Evolutionary conservation across 1,140 invertebrate species (phyloP), one percentile per base, ranked within the genome.

Genomic region (Sweltsa coloradensis): DNA sequence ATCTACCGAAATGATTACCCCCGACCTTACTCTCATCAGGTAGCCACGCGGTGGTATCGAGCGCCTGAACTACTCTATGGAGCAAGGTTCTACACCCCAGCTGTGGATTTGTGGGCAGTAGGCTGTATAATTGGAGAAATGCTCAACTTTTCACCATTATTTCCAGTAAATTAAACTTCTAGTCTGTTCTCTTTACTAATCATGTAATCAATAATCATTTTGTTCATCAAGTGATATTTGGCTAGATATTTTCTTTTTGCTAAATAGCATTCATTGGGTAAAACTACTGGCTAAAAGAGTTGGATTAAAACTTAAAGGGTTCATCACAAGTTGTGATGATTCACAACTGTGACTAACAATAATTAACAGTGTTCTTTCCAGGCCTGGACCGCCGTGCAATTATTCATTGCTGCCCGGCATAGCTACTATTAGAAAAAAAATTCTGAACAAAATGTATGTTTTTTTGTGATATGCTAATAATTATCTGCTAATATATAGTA

Each of bases 51-150:
- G 52, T 97, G 94, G 92, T 98, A 97, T 61, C 70, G 94, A 47
- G 89, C 93, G 7, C 94, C 93, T 0, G 94, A 97, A 70, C 71
- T 97, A 13, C 69, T 98, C 3, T 97, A 95, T 66, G 92, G 93
- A 36, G 86, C 91, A 18, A 77, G 81, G 58, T 83, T 79, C 59
- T 97, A 98, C 64, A 79, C 82, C 41, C 78, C 85, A 56, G 73
- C 79, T 2, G 77, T 90, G 1, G 94, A 98, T 62, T 70, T 97
- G 53, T 98, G 94, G 93, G 85, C 93, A 18, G 79, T 91, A 36
- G 95, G 94, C 16, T 96, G 91, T 60, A 95, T 97, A 55, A 80
- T 97, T 60, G 91, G 81, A 1, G 95, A 98, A 75, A 80, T 97
- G 73, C 67, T 95, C 3, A 90, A 89, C 50, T 82, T 82, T 54